Evolutionary conservation across 2,113 vertebrate species (phyloP).

Genomic region (Labeo rohita): DNA sequence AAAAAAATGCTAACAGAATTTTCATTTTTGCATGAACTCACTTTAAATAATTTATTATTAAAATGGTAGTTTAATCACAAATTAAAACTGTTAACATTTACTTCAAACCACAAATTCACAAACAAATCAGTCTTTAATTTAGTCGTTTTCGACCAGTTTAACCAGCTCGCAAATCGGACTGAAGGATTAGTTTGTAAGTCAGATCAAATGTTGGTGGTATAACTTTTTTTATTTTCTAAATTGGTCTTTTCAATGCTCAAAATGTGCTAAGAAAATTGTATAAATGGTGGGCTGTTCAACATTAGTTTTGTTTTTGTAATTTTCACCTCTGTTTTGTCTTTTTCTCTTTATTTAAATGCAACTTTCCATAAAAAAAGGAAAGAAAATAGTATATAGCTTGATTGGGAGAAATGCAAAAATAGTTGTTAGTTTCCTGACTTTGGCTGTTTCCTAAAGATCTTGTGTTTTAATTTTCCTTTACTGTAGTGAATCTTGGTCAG

Average conservation of each 20-base stretch:
- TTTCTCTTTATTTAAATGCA: not conserved
- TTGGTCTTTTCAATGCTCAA: not conserved
- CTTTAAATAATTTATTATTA: not conserved
- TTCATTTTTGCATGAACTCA: not conserved
- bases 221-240: not conserved
- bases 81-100: not conserved
- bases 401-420: not conserved
- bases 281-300: not conserved
- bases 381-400: not conserved
- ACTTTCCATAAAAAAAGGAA: not conserved
- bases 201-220: not conserved
- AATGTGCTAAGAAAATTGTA: not conserved
- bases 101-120: not conserved
- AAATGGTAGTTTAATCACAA: not conserved
- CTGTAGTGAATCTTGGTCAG: constrained; percentile 94
- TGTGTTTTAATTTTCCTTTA: not conserved
- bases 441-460: not conserved
- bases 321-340: not conserved
- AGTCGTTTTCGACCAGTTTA: not conserved
- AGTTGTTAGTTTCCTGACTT: not conserved
- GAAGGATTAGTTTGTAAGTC: not conserved
- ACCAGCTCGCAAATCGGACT: not conserved
- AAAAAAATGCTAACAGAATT: not conserved
- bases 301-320: not conserved
- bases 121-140: not conserved